phyloP scores from a whole-genome alignment of 92 coral and sea anemone genomes.

The Porites lobata region DNA sequence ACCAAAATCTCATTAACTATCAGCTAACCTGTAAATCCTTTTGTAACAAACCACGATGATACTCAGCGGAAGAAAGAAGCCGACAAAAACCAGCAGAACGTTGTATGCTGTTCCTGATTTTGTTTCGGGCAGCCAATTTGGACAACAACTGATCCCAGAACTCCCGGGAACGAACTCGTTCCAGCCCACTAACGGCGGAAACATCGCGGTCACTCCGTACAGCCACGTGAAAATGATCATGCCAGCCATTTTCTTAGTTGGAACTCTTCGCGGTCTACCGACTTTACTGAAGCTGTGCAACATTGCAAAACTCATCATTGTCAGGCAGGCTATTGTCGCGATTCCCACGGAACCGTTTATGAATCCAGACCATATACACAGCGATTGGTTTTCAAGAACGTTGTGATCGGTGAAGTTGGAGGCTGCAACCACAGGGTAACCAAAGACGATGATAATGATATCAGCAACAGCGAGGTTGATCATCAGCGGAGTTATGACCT shows the following conservation, averaged over 20 bases:
- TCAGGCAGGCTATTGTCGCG: constrained; percentile 65
- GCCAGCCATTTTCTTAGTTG: constrained; percentile 10
- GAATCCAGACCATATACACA: constrained; percentile 74
- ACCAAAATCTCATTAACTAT: no score
- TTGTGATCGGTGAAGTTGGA: constrained; percentile 40
- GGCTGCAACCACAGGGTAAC: constrained; percentile 66
- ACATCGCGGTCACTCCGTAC: constrained; percentile 54
- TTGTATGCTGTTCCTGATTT: constrained; percentile 58
- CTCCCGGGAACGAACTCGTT: constrained; percentile 71
- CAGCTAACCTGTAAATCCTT: constrained; percentile 56
- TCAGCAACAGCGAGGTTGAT: constrained; percentile 64
- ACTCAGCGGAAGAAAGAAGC: constrained; percentile 62
- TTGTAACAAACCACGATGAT: constrained; percentile 45
- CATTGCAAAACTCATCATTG: constrained; percentile 61
- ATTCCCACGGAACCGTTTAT: constrained; percentile 71
- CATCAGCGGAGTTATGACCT: constrained; percentile 72
- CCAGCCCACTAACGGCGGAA: constrained; percentile 77
- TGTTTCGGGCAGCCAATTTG: constrained; percentile 63
- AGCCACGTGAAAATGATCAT: constrained; percentile 62
- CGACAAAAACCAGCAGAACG: constrained; percentile 63
- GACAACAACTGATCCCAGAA: constrained; percentile 73
- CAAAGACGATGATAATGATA: constrained; percentile 63
- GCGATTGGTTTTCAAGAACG: constrained; percentile 15
- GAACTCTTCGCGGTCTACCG: constrained; percentile 17
- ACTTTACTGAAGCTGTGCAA: constrained; percentile 22